phyloP scores from a whole-genome alignment of 2,797 vertebrate genomes.

The Threskiornis aethiopicus region DNA sequence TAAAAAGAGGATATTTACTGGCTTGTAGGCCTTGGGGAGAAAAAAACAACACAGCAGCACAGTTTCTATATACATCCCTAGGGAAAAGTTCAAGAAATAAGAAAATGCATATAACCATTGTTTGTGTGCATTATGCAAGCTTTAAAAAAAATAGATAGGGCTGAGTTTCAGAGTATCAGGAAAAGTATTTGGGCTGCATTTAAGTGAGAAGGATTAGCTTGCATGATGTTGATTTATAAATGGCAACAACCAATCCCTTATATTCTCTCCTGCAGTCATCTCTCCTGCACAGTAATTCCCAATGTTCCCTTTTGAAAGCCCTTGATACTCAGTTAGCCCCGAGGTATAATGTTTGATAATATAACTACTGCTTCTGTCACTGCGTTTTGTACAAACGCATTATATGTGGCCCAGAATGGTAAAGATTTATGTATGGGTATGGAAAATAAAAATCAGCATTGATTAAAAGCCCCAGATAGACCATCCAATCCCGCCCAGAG shows the following conservation, averaged over 20 bases:
- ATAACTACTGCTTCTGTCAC: slow-evolving; percentile 95
- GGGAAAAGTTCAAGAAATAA: slow-evolving; percentile 67
- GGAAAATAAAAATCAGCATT: slow-evolving; percentile 95
- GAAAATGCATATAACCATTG: slow-evolving; percentile 72
- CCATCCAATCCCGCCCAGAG: slow-evolving; percentile 97
- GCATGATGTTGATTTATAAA: slow-evolving; percentile 90
- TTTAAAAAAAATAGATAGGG: slow-evolving; percentile 68
- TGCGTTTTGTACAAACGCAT: slow-evolving; percentile 88
- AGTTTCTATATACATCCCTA: slow-evolving; percentile 58
- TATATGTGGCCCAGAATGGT: slow-evolving; percentile 90
- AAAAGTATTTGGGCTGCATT: slow-evolving; percentile 73
- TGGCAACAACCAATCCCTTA: slow-evolving; percentile 86
- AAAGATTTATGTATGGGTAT: slow-evolving; percentile 92
- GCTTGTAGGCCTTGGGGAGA: slow-evolving; percentile 39
- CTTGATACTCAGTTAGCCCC: slow-evolving; percentile 91
- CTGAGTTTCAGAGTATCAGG: slow-evolving; percentile 67
- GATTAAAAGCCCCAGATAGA: slow-evolving; percentile 99
- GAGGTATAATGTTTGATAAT: slow-evolving; percentile 97
- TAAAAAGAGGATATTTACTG: slow-evolving; percentile 58
- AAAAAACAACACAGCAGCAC: slow-evolving; percentile 6
- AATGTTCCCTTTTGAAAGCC: slow-evolving; percentile 87
- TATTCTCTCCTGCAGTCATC: slow-evolving; percentile 80
- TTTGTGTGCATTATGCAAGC: slow-evolving; percentile 72
- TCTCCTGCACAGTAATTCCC: slow-evolving; percentile 84
- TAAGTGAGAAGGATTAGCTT: slow-evolving; percentile 87